These are phyloP conservation scores for Hafferia zeledoni DNA, from an alignment of 2,797 vertebrate genomes.

Conservation along the genomic window DNA sequence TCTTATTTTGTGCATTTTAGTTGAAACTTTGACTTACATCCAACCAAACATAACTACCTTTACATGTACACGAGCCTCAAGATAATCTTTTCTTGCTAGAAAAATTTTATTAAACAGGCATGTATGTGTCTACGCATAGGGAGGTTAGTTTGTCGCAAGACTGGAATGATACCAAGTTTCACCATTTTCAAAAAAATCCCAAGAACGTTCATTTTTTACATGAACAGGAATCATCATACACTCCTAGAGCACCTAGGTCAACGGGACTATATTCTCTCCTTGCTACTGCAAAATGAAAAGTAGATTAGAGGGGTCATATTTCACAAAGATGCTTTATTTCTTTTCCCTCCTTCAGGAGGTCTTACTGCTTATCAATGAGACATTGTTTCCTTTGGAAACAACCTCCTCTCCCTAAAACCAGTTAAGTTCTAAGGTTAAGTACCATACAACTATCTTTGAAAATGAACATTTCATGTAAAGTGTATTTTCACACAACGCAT, in stretches of 20 bases:
- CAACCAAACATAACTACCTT: neutral
- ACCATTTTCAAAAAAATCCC: neutral
- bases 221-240: neutral
- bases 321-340: slow-evolving; percentile 1
- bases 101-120: neutral
- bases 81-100: neutral
- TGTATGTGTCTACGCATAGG: accelerated
- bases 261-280: neutral
- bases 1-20: neutral
- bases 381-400: neutral
- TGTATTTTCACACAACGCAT: neutral
- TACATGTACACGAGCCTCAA: neutral
- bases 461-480: neutral
- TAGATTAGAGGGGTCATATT: neutral
- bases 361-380: neutral
- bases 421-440: neutral
- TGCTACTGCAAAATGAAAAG: slow-evolving; percentile 1
- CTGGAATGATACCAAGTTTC: neutral
- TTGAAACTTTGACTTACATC: neutral
- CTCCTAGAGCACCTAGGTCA: neutral
- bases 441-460: neutral
- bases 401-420: neutral
- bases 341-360: neutral
- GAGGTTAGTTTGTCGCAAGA: neutral
- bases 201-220: neutral